Base-by-base conservation (phyloP, 2,888 invertebrate genomes). In the Drosophila bunnanda region DNA sequence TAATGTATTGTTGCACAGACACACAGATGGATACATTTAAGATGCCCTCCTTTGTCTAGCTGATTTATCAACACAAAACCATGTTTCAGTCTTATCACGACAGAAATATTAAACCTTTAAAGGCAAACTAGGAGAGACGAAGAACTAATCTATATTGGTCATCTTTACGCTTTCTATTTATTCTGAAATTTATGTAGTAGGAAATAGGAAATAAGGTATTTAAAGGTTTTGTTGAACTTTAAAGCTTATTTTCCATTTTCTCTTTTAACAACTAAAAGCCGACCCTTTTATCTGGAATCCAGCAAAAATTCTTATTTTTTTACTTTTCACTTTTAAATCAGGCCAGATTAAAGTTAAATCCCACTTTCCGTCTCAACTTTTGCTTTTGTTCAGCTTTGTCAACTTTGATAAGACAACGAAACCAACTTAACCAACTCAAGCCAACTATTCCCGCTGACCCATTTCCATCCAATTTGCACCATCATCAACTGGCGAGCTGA, bases 391-490 rank as follows among this genome's bases (percentile, higher is more conserved):
- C 25, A n/a, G 39, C 55, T 55, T 46, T 46, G 70, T 55, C 58
- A 59, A 57, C 52, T 71, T 72, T 68, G 53, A 61, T 61, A 50
- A 38, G 12, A n/a, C 12, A 52, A 17, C 56, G 10, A 38, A 38
- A 43, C 39, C 32, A 38, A 59, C 53, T 70, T 54, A 65, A 43
- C 38, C 54, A 48, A 68, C 66, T 68, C 38, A 13, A 52, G 30
- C 50, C 44, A 53, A 34, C 56, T 44, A 57, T 68, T 52, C 22
- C 36, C 72, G 60, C 75, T 72, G 75, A 72, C 72, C 72, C 75
- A 72, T 57, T 72, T 53, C 28, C 36, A 50, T 48, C 38, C 61
- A 28, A 38, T 68, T 55, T 36, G 48, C 60, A 71, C 20, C 55
- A 43, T 52, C 38, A 55, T 59, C 61, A 20, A 58, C 66, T 59